Evolutionary conservation across 2,888 invertebrate genomes (phyloP).

Genomic region (Fragum fragum): DNA sequence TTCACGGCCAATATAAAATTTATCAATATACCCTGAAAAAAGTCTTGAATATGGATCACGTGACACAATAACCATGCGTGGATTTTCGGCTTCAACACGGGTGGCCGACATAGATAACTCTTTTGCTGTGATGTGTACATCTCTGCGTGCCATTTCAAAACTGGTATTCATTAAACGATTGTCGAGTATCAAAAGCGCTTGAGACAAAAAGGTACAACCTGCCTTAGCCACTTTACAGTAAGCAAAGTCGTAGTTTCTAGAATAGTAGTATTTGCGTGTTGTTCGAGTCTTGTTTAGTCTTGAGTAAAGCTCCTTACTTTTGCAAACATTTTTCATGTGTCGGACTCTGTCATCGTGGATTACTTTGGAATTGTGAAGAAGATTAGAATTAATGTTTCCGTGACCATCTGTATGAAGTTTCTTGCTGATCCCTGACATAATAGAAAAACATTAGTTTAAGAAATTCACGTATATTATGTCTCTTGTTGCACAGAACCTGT

Average conservation of each 20-base stretch:
- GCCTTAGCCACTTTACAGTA: slow-evolving; percentile 54
- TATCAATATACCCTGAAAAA: slow-evolving; percentile 49
- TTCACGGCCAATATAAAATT: slow-evolving; percentile 5
- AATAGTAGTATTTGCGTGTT: background rate
- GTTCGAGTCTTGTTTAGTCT: background rate
- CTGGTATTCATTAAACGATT: background rate
- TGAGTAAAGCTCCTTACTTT: background rate
- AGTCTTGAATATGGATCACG: slow-evolving; percentile 51
- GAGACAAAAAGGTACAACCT: slow-evolving; percentile 49
- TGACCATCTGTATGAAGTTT: too few relatives aligned
- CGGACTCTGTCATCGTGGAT: background rate
- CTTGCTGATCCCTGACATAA: too few relatives aligned
- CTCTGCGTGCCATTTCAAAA: slow-evolving; percentile 12
- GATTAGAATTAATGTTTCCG: background rate
- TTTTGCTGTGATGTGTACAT: background rate
- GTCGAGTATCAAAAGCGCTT: slow-evolving; percentile 32
- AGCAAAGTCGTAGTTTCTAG: slow-evolving; percentile 29
- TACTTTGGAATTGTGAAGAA: background rate
- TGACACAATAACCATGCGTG: slow-evolving; percentile 40
- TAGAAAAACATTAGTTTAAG: too few relatives aligned
- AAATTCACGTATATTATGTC: too few relatives aligned
- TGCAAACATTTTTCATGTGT: background rate
- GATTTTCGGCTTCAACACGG: background rate
- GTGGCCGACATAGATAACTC: background rate
- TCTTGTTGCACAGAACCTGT: too few relatives aligned